Base-by-base conservation (phyloP, 2,888 invertebrate genomes). In the Erynnis tages region DNA sequence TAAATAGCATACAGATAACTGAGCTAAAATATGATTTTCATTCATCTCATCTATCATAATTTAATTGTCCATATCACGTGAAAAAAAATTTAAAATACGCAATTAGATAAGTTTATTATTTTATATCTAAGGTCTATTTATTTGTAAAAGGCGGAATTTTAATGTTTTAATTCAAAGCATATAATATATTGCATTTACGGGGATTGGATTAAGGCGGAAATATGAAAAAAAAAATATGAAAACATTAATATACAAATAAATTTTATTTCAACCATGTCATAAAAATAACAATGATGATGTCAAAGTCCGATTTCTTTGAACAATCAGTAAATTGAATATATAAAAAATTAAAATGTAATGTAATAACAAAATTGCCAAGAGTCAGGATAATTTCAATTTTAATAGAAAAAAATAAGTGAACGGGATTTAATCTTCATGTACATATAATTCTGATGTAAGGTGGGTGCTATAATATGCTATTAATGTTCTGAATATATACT, bases 381-480 rank as follows among this genome's bases (percentile, higher is more conserved):
- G n/a, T n/a, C 4, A 27, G 1, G 10, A 27, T 4, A 27, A 25
- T 1, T 27, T 27, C 3, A 27, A 3, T 4, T 27, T n/a, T 6
- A 2, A 3, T 3, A 21, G 5, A 4, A 21, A 21, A 21, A 21
- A 13, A 27, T 27, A 37, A 37, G 10, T 32, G 27, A 35, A 37
- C 27, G 11, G 17, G 25, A 34, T 11, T 41, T 25, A 32, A 48
- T 32, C 25, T 34, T 41, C 11, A 41, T 41, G 49, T 49, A 34
- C 11, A 49, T 25, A 21, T 40, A 48, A 23, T 44, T 52, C 38
- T 46, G 48, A 55, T 79, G 79, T 79, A 84, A 87, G 86, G 86
- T 87, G 86, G 86, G 86, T 87, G 86, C 86, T 73, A 76, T 73
- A 65, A 63, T 69, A 68, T 70, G 70, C 57, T 56, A 66, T 60